These are phyloP conservation scores for Hafferia zeledoni DNA, from an alignment of 2,797 vertebrate genomes.

Conservation along the genomic window DNA sequence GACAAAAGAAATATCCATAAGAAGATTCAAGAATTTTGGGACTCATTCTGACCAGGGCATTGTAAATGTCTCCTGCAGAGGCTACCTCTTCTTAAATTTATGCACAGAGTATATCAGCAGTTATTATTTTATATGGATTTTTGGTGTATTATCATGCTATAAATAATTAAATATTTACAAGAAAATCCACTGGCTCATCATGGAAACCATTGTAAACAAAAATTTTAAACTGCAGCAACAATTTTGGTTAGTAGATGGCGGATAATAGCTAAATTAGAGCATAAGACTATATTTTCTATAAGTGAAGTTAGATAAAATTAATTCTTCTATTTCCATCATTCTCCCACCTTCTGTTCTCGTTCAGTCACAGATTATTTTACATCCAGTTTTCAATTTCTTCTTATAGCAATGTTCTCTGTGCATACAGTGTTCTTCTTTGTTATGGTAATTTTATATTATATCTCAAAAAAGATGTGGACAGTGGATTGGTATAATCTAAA, in stretches of 20 bases:
- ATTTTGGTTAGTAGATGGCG: background rate
- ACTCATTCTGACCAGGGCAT: background rate
- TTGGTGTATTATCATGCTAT: background rate
- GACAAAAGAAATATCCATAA: background rate
- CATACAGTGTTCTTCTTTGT: constrained; percentile 15
- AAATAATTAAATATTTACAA: background rate
- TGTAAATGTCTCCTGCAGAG: background rate
- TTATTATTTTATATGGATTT: background rate
- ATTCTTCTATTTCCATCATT: background rate
- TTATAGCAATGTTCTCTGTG: background rate
- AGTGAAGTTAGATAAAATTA: constrained; percentile 12
- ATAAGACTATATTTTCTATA: background rate
- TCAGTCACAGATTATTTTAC: constrained; percentile 31
- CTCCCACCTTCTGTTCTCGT: background rate
- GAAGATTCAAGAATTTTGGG: background rate
- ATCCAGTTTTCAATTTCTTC: constrained; percentile 34
- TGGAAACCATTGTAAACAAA: background rate
- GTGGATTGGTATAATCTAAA: constrained; percentile 35
- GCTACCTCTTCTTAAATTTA: background rate
- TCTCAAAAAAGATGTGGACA: constrained; percentile 26
- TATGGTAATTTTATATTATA: constrained; percentile 50
- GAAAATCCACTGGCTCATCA: background rate
- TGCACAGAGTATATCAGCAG: background rate
- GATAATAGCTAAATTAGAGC: constrained; percentile 3
- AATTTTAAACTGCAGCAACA: background rate